phyloP scores from a whole-genome alignment of 1,140 invertebrate species.

The Listronotus oregonensis region DNA sequence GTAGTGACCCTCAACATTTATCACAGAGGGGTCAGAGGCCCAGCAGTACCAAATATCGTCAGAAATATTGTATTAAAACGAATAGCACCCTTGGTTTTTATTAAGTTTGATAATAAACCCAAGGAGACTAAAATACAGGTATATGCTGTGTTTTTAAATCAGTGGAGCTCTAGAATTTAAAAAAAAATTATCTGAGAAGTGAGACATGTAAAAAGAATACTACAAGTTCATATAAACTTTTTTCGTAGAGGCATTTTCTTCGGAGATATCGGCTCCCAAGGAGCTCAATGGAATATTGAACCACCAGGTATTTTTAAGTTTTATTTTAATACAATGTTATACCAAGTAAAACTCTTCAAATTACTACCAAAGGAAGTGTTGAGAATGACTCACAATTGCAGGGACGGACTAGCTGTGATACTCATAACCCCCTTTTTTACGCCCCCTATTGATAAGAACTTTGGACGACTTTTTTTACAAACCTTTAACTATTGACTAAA shows the following conservation, averaged over 20 bases:
- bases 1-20: constrained; percentile 86
- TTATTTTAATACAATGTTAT: no score
- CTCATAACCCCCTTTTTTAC: no score
- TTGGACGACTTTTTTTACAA: no score
- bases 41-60: constrained; percentile 72
- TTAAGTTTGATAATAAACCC: constrained; percentile 61
- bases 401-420: no score
- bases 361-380: no score
- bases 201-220: no score
- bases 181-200: background rate
- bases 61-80: constrained; percentile 71
- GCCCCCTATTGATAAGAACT: no score
- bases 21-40: constrained; percentile 76
- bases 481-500: no score
- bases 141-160: constrained; percentile 10
- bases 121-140: constrained; percentile 47
- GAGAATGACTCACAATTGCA: no score
- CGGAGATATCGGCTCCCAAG: background rate
- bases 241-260: no score
- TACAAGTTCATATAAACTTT: no score
- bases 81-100: constrained; percentile 68
- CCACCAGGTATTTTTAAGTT: background rate
- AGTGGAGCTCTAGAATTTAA: background rate
- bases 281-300: background rate
- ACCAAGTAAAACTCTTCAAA: no score